Percentiles rank a stretch among this genome's conserved stretches.
These are phyloP conservation scores for Beris morrisii DNA, from an alignment of 2,888 invertebrate genomes.

Conservation along the genomic window DNA sequence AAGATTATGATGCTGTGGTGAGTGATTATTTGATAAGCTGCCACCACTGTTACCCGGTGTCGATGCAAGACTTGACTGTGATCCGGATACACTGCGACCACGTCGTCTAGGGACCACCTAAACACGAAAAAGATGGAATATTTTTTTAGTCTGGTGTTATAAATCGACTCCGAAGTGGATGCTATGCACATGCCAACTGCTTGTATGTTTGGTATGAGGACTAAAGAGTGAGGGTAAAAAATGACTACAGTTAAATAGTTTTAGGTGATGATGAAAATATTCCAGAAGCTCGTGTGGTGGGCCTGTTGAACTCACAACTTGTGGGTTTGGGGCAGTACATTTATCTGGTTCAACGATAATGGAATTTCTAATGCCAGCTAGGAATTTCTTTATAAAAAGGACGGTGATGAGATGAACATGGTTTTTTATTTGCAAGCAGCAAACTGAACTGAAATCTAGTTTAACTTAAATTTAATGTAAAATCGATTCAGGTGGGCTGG, in stretches of 20 bases:
- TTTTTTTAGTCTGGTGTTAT: too few relatives aligned
- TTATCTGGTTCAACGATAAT: conserved; percentile 34
- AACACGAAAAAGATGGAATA: conserved; percentile 41
- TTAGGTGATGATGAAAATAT: neutral
- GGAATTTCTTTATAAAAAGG: neutral
- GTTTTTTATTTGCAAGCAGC: too few relatives aligned
- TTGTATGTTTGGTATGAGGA: neutral
- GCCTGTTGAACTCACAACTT: conserved; percentile 10
- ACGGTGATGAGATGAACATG: too few relatives aligned
- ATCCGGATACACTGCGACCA: conserved; percentile 62
- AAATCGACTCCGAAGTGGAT: too few relatives aligned
- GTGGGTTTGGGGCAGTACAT: conserved; percentile 14
- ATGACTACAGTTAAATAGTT: too few relatives aligned
- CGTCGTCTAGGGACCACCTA: conserved; percentile 63
- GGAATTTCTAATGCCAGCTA: conserved; percentile 31
- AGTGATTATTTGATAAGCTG: conserved; percentile 37
- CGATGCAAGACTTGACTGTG: conserved; percentile 71
- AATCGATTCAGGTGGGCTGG: too few relatives aligned
- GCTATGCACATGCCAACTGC: neutral
- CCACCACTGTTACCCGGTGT: conserved; percentile 57
- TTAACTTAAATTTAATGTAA: too few relatives aligned
- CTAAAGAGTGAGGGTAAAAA: too few relatives aligned
- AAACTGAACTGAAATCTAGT: too few relatives aligned
- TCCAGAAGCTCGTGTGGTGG: neutral
- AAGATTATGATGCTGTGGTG: conserved; percentile 34